Conservation (phyloP, 2,113 vertebrate species). For the Psittacara wagleri region DNA sequence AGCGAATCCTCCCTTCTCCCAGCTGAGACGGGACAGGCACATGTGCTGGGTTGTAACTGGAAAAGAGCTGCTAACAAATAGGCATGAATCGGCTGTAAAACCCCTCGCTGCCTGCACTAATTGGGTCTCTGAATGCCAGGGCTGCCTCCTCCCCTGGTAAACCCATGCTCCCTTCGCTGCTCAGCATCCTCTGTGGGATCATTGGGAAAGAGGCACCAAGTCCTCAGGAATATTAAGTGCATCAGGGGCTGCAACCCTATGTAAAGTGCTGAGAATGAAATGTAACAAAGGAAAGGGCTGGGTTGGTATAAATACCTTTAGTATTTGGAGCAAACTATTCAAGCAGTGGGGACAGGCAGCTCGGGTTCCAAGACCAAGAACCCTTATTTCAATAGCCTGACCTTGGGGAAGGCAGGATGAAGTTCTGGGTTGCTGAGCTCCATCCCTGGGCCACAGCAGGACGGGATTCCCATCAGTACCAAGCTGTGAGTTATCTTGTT, state of each 20-base stretch:
- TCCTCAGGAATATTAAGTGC: background rate
- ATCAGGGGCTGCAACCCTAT: fast-evolving
- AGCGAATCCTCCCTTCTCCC: background rate
- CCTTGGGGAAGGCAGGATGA: background rate
- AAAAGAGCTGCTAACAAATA: background rate
- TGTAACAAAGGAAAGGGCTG: background rate
- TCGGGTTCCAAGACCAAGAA: background rate
- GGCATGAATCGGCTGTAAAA: background rate
- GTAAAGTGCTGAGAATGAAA: background rate
- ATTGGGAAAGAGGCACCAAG: fast-evolving
- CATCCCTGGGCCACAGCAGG: background rate
- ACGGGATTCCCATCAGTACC: fast-evolving
- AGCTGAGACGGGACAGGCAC: background rate
- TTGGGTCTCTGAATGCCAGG: background rate
- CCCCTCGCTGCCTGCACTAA: background rate
- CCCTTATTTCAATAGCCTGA: background rate
- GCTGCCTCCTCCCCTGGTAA: background rate
- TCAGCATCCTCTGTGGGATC: fast-evolving
- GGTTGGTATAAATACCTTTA: background rate
- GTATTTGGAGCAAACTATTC: background rate
- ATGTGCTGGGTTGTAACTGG: fast-evolving
- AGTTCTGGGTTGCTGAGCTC: background rate
- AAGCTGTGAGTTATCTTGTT: background rate
- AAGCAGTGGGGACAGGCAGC: background rate
- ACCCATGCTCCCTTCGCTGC: fast-evolving